Evolutionary conservation across 2,888 invertebrate species (phyloP).

Genomic region (Poecilus cupreus): DNA sequence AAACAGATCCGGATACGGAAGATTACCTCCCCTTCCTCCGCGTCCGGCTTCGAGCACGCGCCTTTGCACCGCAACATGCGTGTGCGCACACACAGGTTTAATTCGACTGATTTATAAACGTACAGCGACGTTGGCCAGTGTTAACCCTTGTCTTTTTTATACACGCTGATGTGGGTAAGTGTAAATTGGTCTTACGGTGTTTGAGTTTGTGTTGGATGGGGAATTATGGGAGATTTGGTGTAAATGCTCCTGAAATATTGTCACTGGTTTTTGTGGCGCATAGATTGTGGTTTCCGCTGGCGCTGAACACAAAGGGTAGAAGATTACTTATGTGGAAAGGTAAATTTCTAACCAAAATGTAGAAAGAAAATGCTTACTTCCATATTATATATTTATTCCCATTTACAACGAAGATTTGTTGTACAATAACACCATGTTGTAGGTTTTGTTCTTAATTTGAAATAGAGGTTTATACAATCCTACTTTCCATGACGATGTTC

Average conservation of each 20-base stretch:
- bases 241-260: constrained; percentile 25
- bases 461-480: too few relatives aligned
- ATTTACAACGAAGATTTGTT: too few relatives aligned
- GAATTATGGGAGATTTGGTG: constrained; percentile 33
- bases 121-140: background rate
- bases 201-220: constrained; percentile 29
- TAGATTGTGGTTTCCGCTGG: background rate
- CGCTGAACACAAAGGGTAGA: background rate
- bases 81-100: constrained; percentile 16
- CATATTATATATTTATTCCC: background rate
- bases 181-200: constrained; percentile 47
- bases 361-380: background rate
- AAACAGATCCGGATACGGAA: constrained; percentile 53
- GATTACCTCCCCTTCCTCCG: background rate
- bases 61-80: background rate
- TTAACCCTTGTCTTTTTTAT: constrained; percentile 48
- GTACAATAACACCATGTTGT: too few relatives aligned
- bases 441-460: too few relatives aligned
- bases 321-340: background rate
- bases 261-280: background rate
- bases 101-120: constrained; percentile 32
- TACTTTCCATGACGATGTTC: too few relatives aligned
- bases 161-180: constrained; percentile 38
- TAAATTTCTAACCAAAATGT: background rate
- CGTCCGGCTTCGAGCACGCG: background rate